Percentiles rank a stretch among this genome's conserved stretches.
These are phyloP conservation scores for Drosophila tripunctata DNA, from an alignment of 2,888 invertebrate genomes.

Conservation along the genomic window DNA sequence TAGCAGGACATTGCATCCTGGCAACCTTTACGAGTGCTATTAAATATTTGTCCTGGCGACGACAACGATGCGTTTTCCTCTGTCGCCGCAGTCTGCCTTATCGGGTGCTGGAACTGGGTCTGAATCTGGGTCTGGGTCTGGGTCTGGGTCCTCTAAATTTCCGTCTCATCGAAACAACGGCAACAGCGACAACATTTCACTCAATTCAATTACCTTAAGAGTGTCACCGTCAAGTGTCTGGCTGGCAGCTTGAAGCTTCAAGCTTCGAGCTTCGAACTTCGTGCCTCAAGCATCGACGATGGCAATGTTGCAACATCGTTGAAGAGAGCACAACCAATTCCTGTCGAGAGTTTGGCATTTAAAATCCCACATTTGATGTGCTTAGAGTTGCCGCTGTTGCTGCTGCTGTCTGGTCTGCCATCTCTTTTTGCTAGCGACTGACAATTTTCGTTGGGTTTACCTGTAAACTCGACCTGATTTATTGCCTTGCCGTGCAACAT, in stretches of 20 bases:
- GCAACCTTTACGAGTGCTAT: conserved; percentile 57
- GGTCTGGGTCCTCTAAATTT: conserved; percentile 56
- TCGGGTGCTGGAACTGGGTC: too few species aligned
- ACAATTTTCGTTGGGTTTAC: conserved; percentile 78
- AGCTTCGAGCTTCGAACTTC: neutral
- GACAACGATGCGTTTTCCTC: conserved; percentile 40
- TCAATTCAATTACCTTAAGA: conserved; percentile 83
- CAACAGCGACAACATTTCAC: conserved; percentile 73
- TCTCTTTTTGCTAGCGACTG: conserved; percentile 58
- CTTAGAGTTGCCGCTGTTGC: conserved; percentile 54
- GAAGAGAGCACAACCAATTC: conserved; percentile 14
- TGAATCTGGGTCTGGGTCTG: neutral
- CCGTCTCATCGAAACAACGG: conserved; percentile 63
- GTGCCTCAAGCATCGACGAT: conserved; percentile 18
- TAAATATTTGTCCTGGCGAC: conserved; percentile 66
- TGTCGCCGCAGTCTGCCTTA: too few species aligned
- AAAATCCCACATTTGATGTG: conserved; percentile 79
- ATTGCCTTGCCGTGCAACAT: conserved; percentile 50
- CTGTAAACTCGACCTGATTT: conserved; percentile 79
- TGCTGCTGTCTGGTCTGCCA: conserved; percentile 28
- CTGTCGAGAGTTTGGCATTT: conserved; percentile 69
- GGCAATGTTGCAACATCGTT: conserved; percentile 22
- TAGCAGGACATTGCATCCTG: conserved; percentile 33
- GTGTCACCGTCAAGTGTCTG: conserved; percentile 77
- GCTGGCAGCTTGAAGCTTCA: conserved; percentile 27